Conservation (phyloP, 2,113 vertebrate species). For the Danionella cerebrum region DNA sequence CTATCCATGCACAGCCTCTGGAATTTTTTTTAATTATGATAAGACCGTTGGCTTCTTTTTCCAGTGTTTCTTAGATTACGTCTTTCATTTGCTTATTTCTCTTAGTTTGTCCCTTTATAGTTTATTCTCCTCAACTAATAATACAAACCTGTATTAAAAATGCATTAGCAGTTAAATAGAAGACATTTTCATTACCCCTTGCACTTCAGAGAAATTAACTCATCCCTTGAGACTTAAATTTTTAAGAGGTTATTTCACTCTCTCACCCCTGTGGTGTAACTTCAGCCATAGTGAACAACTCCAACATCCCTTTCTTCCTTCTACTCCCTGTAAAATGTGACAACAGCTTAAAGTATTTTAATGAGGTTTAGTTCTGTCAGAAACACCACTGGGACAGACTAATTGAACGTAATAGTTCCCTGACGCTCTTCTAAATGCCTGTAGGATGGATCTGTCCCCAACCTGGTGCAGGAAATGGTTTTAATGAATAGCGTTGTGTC, state of each 20-base stretch:
- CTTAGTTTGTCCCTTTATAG: not conserved
- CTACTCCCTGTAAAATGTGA: not conserved
- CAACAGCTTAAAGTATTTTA: conserved; percentile 9
- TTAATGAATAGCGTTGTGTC: not conserved
- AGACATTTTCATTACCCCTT: not conserved
- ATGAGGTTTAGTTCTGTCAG: conserved; percentile 1
- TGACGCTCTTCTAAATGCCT: not conserved
- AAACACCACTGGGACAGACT: not conserved
- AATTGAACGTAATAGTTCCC: conserved; percentile 24
- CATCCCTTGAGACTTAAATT: not conserved
- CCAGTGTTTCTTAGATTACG: not conserved
- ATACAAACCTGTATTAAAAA: not conserved
- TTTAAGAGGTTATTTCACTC: conserved; percentile 5
- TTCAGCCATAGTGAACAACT: not conserved
- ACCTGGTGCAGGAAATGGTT: not conserved
- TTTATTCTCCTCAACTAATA: not conserved
- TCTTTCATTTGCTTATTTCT: not conserved
- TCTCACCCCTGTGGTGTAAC: not conserved
- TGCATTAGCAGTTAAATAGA: not conserved
- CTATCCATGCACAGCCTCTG: too few species aligned
- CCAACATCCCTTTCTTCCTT: conserved; percentile 7
- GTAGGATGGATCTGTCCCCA: not conserved
- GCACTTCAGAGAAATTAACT: conserved; percentile 4
- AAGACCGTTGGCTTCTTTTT: not conserved
- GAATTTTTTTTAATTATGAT: not conserved